Conservation (phyloP, 2,888 invertebrate species). For the Megalurothrips usitatus region DNA sequence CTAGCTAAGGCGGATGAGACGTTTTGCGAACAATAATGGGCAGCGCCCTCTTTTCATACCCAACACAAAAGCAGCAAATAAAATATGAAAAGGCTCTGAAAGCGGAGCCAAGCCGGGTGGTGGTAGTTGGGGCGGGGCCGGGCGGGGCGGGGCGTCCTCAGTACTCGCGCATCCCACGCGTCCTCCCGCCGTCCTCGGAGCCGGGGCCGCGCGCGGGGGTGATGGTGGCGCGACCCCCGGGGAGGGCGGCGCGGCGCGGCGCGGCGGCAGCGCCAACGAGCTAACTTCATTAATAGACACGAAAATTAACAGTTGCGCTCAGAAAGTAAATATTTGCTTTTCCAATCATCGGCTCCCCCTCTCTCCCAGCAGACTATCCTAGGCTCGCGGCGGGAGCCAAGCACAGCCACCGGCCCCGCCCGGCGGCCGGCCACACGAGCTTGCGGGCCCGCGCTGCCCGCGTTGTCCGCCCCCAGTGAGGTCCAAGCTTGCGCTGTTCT, state of each 20-base stretch:
- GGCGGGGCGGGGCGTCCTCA: neutral
- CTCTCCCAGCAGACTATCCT: neutral
- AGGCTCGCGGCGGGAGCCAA: neutral
- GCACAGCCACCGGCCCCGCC: too few species aligned
- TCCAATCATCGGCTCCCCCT: neutral
- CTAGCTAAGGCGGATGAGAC: neutral
- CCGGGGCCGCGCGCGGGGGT: neutral
- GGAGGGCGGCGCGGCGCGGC: neutral
- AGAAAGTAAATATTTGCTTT: slow-evolving; percentile 14
- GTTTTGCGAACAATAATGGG: neutral
- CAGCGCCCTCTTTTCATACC: neutral
- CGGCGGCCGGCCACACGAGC: too few species aligned
- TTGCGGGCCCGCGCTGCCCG: too few species aligned
- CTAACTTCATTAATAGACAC: slow-evolving; percentile 8
- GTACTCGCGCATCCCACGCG: neutral
- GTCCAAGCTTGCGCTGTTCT: too few species aligned
- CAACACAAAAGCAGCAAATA: neutral
- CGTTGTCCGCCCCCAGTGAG: too few species aligned
- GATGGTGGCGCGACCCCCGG: neutral
- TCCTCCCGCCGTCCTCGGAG: neutral
- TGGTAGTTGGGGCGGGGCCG: neutral
- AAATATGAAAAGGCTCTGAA: neutral
- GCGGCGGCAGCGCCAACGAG: neutral
- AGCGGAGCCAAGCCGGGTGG: too few species aligned
- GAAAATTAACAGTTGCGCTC: slow-evolving; percentile 12